Conservation (phyloP, 2,888 invertebrate genomes). For the Cremastobaeus sp. region DNA sequence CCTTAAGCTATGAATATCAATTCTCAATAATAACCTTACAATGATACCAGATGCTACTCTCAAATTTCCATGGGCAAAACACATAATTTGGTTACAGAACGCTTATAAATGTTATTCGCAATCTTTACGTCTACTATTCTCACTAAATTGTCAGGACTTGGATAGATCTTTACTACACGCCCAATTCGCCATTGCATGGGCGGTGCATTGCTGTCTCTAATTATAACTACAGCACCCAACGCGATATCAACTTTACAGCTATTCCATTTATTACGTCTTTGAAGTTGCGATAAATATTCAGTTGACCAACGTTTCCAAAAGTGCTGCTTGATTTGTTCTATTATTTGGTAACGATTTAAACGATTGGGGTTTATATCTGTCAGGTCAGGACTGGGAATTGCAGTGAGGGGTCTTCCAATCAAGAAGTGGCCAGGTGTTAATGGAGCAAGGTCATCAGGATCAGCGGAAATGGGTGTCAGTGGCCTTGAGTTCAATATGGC, state of each 20-base stretch:
- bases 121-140: background rate
- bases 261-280: constrained; percentile 52
- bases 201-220: background rate
- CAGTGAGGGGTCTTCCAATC: background rate
- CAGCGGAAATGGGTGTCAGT: background rate
- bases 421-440: background rate
- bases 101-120: background rate
- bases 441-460: background rate
- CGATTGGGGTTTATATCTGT: too few species aligned
- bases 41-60: too few species aligned
- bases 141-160: background rate
- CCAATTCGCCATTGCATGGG: background rate
- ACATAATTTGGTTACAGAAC: too few species aligned
- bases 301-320: constrained; percentile 69
- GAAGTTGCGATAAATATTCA: constrained; percentile 64
- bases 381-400: background rate
- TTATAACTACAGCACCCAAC: background rate
- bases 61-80: too few species aligned
- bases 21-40: too few species aligned
- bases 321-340: too few species aligned
- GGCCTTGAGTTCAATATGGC: background rate
- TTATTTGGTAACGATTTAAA: too few species aligned
- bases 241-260: background rate
- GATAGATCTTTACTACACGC: background rate
- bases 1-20: too few species aligned